Percentiles rank a stretch among this genome's conserved stretches.
Evolutionary conservation across 2,797 vertebrate species (phyloP).

Genomic region (Margarornis squamiger): DNA sequence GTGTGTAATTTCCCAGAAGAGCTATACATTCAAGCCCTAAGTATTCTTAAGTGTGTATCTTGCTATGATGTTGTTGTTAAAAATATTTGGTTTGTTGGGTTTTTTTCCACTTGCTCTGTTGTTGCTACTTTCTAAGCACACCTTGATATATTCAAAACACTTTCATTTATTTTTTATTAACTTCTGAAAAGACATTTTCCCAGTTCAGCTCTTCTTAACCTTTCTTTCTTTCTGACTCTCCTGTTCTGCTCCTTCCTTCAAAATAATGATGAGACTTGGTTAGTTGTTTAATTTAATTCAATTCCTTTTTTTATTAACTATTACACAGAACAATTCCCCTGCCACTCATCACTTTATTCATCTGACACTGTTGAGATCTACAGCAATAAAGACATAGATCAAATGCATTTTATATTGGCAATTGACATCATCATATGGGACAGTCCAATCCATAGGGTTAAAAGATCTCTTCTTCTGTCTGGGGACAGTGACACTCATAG

Average conservation of each 20-base stretch:
- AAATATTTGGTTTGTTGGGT: not conserved
- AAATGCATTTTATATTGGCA: not conserved
- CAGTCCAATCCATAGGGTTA: not conserved
- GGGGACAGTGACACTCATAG: not conserved
- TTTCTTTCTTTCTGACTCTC: not conserved
- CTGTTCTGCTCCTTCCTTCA: not conserved
- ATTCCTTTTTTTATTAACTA: not conserved
- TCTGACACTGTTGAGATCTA: not conserved
- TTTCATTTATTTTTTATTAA: not conserved
- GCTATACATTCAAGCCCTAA: constrained; percentile 48
- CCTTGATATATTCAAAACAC: not conserved
- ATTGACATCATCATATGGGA: not conserved
- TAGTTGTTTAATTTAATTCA: not conserved
- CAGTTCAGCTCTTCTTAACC: not conserved
- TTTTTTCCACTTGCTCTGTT: not conserved
- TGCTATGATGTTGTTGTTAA: constrained; percentile 40
- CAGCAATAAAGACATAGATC: not conserved
- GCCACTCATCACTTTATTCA: not conserved
- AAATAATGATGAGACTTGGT: not conserved
- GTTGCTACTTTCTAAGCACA: not conserved
- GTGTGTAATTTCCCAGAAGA: constrained; percentile 54
- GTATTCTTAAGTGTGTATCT: constrained; percentile 55
- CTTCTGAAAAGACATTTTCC: not conserved
- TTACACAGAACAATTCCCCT: not conserved
- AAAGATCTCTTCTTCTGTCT: not conserved